Evolutionary conservation across 2,888 invertebrate genomes (phyloP).

Genomic region (Nasonia oneida): DNA sequence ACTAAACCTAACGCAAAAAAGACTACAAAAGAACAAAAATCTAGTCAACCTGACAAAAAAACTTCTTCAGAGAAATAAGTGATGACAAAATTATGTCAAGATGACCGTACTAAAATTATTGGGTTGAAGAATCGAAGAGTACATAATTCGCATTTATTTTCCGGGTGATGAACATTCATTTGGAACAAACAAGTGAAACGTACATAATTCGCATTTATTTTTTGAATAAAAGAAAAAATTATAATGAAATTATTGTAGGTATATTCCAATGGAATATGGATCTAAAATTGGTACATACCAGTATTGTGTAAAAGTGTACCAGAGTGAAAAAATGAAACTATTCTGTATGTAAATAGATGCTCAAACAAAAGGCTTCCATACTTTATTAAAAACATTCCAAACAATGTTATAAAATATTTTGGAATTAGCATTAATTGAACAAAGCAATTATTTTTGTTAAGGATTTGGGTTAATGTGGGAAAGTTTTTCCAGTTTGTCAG

Average conservation of each 20-base stretch:
- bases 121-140: neutral
- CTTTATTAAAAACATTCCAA: constrained; percentile 24
- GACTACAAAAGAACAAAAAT: constrained; percentile 48
- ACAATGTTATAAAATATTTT: constrained; percentile 6
- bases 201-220: neutral
- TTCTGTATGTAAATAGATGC: constrained; percentile 13
- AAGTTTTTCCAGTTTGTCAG: constrained; percentile 16
- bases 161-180: neutral
- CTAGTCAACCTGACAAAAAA: constrained; percentile 50
- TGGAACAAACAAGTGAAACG: neutral
- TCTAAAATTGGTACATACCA: constrained; percentile 17
- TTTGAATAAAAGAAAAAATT: neutral
- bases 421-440: constrained; percentile 15
- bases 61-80: constrained; percentile 48
- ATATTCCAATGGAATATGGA: constrained; percentile 42
- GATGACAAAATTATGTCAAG: constrained; percentile 22
- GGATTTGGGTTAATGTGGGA: constrained; percentile 47
- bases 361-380: constrained; percentile 28
- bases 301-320: constrained; percentile 1
- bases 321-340: constrained; percentile 12
- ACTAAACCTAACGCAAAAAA: constrained; percentile 34
- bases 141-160: neutral
- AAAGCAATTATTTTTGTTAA: constrained; percentile 43
- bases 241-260: constrained; percentile 44
- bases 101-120: constrained; percentile 3